Conservation (phyloP, 2,888 invertebrate species). For the Cataglyphis altisquamis region DNA sequence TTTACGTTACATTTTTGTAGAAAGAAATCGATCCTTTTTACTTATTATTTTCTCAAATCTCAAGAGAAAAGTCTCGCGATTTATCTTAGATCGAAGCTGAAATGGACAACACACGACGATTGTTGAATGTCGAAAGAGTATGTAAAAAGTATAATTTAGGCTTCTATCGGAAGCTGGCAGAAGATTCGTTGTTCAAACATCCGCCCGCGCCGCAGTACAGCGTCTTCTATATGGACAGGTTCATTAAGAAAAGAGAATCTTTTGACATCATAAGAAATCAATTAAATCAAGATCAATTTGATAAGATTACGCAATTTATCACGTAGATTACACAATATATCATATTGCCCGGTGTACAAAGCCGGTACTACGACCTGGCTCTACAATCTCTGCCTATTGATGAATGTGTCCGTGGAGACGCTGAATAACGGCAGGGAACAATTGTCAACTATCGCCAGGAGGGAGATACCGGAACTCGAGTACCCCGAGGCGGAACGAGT, state of each 20-base stretch:
- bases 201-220: constrained; percentile 86
- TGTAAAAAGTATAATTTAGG: constrained; percentile 86
- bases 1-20: not conserved
- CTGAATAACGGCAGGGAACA: constrained; percentile 81
- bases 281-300: not conserved
- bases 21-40: not conserved
- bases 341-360: constrained; percentile 87
- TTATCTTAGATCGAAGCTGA: constrained; percentile 83
- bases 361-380: constrained; percentile 87
- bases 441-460: constrained; percentile 81
- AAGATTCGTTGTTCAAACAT: constrained; percentile 81
- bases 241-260: constrained; percentile 49
- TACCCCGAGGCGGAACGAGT: constrained; percentile 83
- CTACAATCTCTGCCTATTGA: constrained; percentile 86
- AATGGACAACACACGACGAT: constrained; percentile 86
- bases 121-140: constrained; percentile 78
- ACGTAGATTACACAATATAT: constrained; percentile 83
- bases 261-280: not conserved
- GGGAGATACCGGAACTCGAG: constrained; percentile 83
- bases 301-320: constrained; percentile 41
- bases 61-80: not conserved
- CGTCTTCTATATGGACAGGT: constrained; percentile 86
- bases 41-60: not conserved
- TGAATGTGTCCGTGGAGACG: constrained; percentile 82
- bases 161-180: constrained; percentile 76